These are phyloP conservation scores for Acrobasis suavella DNA, from an alignment of 2,888 invertebrate genomes.

Conservation along the genomic window DNA sequence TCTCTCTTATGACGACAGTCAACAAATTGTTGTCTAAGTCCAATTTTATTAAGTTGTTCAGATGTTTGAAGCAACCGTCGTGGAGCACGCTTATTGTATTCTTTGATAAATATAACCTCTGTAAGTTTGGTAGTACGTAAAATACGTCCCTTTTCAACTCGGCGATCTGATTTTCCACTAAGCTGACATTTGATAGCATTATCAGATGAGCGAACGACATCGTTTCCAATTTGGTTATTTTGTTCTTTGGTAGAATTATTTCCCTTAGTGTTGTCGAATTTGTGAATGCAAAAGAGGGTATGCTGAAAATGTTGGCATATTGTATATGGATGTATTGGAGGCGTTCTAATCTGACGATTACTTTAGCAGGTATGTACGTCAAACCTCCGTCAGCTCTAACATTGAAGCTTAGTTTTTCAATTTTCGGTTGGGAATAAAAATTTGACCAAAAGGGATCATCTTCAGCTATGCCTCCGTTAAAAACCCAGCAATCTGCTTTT, in stretches of 20 bases:
- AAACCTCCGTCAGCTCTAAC: constrained; percentile 86
- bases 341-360: constrained; percentile 85
- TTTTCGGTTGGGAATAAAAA: constrained; percentile 87
- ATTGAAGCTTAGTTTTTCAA: constrained; percentile 87
- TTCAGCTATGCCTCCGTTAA: constrained; percentile 86
- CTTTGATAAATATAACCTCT: constrained; percentile 89
- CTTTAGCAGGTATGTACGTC: constrained; percentile 87
- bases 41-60: constrained; percentile 88
- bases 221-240: constrained; percentile 85
- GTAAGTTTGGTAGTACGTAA: constrained; percentile 87
- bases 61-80: constrained; percentile 90
- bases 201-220: constrained; percentile 89
- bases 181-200: constrained; percentile 86
- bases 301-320: constrained; percentile 87
- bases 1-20: constrained; percentile 88
- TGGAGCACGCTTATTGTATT: constrained; percentile 93
- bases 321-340: constrained; percentile 87
- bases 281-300: constrained; percentile 89
- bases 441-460: constrained; percentile 89
- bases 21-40: constrained; percentile 91
- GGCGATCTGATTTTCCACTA: constrained; percentile 89
- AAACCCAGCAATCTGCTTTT: constrained; percentile 90
- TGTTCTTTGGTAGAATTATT: constrained; percentile 87
- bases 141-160: constrained; percentile 90
- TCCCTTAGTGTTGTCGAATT: constrained; percentile 87